Percentiles rank a stretch among this genome's conserved stretches.
Evolutionary conservation across 2,888 invertebrate species (phyloP).

Genomic region (Sipha maydis): DNA sequence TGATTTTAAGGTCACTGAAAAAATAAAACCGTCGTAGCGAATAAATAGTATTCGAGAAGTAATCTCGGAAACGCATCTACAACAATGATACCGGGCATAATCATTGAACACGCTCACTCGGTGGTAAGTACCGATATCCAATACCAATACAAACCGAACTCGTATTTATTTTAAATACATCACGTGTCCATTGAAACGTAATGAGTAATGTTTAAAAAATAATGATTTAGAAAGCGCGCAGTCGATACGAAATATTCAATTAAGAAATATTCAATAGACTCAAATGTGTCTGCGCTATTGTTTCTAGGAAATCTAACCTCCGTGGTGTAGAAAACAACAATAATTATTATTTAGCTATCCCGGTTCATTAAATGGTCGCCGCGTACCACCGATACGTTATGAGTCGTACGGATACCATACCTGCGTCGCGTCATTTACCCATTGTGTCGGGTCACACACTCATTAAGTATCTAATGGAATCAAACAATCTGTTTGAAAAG

Average conservation of each 20-base stretch:
- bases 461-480: background rate
- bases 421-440: too few species aligned
- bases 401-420: too few species aligned
- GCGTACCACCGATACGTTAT: background rate
- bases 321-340: background rate
- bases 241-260: background rate
- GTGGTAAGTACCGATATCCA: too few species aligned
- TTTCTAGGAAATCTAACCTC: background rate
- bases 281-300: background rate
- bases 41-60: too few species aligned
- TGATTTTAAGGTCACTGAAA: background rate
- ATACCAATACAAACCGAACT: too few species aligned
- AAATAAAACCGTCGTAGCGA: background rate
- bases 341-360: background rate
- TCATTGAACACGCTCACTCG: too few species aligned
- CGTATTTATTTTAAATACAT: too few species aligned
- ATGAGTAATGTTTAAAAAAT: background rate
- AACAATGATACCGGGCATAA: too few species aligned
- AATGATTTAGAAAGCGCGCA: background rate
- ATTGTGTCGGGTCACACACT: background rate
- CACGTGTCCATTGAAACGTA: too few species aligned
- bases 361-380: background rate
- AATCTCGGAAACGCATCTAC: too few species aligned
- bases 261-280: background rate
- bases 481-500: background rate